Evolutionary conservation across 2,888 invertebrate species (phyloP).

Genomic region (Entomobrya proxima): DNA sequence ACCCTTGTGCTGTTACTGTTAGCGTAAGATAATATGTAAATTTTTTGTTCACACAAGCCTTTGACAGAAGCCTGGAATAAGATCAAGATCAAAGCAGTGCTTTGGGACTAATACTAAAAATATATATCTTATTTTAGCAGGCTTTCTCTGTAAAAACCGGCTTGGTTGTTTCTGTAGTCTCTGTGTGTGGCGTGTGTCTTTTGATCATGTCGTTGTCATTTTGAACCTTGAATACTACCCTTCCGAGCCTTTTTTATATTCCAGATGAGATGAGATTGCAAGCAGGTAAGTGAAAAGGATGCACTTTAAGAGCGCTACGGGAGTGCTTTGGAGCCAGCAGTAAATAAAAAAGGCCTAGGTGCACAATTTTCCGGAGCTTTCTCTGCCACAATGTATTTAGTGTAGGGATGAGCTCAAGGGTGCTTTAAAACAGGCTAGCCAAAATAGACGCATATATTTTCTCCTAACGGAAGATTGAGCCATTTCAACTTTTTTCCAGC

Average conservation of each 20-base stretch:
- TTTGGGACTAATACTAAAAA: too few relatives aligned
- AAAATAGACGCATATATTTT: too few relatives aligned
- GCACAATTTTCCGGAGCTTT: too few relatives aligned
- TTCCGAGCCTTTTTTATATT: background rate
- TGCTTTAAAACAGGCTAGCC: too few relatives aligned
- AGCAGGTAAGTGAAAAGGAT: conserved; percentile 7
- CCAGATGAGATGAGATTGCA: background rate
- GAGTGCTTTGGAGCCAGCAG: background rate
- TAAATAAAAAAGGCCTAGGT: too few relatives aligned
- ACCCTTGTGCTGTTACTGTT: too few relatives aligned
- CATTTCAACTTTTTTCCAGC: too few relatives aligned
- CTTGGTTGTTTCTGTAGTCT: background rate
- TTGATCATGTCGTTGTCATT: conserved; percentile 13
- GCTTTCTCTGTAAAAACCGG: too few relatives aligned
- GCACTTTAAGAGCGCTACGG: conserved; percentile 23
- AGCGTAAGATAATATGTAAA: conserved; percentile 11
- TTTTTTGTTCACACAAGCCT: background rate
- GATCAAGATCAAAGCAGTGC: conserved; percentile 22
- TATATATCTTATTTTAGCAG: too few relatives aligned
- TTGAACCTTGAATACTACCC: background rate
- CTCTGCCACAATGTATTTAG: background rate
- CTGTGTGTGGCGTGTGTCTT: background rate
- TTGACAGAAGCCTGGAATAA: background rate
- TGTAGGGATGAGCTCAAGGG: conserved; percentile 27
- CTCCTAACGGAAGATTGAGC: too few relatives aligned